Conservation (phyloP, 2,888 invertebrate genomes). For the Ochlodes sylvanus region DNA sequence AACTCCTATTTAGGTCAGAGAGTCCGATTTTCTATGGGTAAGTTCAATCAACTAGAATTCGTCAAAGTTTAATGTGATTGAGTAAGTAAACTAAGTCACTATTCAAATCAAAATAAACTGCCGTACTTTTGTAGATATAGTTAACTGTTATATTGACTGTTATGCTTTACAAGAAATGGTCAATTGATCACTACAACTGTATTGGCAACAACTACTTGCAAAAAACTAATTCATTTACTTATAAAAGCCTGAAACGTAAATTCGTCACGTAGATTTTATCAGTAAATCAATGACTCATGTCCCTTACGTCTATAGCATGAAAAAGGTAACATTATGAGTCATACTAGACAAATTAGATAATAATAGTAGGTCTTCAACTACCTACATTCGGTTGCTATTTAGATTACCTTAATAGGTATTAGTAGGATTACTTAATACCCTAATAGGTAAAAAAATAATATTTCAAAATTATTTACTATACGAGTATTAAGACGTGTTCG, state of each 20-base stretch:
- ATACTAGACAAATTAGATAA: neutral
- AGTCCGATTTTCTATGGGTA: neutral
- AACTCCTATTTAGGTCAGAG: too few species aligned
- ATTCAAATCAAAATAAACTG: neutral
- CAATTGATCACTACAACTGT: neutral
- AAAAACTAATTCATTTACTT: slow-evolving; percentile 3
- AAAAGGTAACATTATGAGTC: neutral
- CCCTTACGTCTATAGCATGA: neutral
- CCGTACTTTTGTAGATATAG: neutral
- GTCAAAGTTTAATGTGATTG: neutral
- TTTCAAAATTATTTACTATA: too few species aligned
- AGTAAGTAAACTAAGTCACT: neutral
- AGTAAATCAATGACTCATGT: neutral
- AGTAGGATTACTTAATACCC: too few species aligned
- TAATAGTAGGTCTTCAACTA: too few species aligned
- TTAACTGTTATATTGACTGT: neutral
- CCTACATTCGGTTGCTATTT: too few species aligned
- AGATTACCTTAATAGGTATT: too few species aligned
- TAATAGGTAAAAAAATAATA: too few species aligned
- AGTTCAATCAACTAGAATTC: neutral
- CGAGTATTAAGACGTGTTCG: too few species aligned
- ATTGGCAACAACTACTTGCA: neutral
- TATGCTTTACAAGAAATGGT: neutral
- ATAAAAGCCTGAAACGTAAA: neutral
- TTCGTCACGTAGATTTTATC: too few species aligned